Evolutionary conservation across 2,113 vertebrate species (phyloP).

Genomic region (Entosphenus tridentatus): DNA sequence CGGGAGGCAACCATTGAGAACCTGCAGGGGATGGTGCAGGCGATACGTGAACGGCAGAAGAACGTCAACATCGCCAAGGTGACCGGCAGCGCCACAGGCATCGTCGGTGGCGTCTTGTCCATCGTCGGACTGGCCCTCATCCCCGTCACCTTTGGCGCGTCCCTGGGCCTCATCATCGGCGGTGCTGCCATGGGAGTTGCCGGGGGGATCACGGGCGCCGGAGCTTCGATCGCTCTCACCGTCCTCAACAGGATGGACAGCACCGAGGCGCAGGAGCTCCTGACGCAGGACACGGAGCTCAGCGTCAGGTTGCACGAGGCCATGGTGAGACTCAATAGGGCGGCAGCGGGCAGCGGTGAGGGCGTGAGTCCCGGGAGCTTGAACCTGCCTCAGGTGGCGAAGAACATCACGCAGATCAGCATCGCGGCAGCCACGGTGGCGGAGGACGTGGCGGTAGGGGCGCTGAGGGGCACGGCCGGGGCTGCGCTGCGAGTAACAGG

Average conservation of each 20-base stretch:
- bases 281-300: background rate
- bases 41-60: background rate
- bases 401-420: background rate
- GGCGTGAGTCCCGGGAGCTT: background rate
- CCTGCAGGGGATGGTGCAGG: background rate
- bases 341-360: background rate
- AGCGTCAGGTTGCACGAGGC: background rate
- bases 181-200: background rate
- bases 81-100: background rate
- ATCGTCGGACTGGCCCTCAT: conserved; percentile 3
- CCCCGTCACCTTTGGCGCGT: conserved; percentile 2
- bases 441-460: background rate
- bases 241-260: background rate
- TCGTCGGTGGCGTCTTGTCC: background rate
- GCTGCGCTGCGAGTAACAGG: background rate
- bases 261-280: background rate
- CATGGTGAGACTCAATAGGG: background rate
- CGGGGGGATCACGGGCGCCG: background rate
- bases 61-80: conserved; percentile 1
- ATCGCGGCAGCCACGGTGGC: background rate
- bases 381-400: background rate
- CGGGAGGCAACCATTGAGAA: no score
- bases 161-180: conserved; percentile 1
- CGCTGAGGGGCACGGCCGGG: background rate
- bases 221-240: background rate